Base-by-base conservation (phyloP, 2,113 vertebrate genomes). In the Dipodomys stephensi region DNA sequence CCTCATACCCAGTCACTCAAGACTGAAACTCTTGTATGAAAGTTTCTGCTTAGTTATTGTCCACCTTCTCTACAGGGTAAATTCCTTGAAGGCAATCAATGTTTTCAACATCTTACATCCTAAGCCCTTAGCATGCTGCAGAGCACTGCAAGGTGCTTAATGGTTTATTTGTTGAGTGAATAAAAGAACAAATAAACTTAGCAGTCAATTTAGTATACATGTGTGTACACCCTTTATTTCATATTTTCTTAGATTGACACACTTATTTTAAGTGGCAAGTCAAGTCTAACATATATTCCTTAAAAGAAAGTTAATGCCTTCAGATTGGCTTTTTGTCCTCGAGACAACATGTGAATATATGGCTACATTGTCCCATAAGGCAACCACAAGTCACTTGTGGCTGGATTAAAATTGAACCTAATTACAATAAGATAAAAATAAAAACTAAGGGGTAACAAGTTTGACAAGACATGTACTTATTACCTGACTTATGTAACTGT, bases 381-480 rank as follows among this genome's bases (percentile, higher is more conserved):
- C 25, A 88, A 12, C 35, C 27, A 76, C 25, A 64, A 64, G 46
- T 18, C 62, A 88, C 12, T n/a, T 74, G 73, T 80, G 32, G 62
- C 76, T 90, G 46, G 39, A 94, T 71, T 32, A 46, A 83, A 94
- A 74, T 76, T 68, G 46, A 82, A 93, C 46, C 19, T 73, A 82
- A 25, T 62, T 19, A 62, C 16, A 62, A 62, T 62, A 22, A 62
- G 16, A 22, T 62, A 18, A 62, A 22, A 62, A 62, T 62, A 62
- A 62, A 62, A 62, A 22, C 20, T 16, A 49, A 49, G 49, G 1
- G 39, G 39, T 39, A 39, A 39, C 39, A 39, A 39, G 39, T 39
- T 39, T 39, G 39, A 39, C 39, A 39, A 39, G 39, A 39, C 39
- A 39, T 39, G 39, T 39, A 39, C 39, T 39, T 39, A 39, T 39